Percentiles rank a stretch among this genome's conserved stretches.
phyloP scores from a whole-genome alignment of 1,140 invertebrate genomes.

The Diorhabda carinulata region DNA sequence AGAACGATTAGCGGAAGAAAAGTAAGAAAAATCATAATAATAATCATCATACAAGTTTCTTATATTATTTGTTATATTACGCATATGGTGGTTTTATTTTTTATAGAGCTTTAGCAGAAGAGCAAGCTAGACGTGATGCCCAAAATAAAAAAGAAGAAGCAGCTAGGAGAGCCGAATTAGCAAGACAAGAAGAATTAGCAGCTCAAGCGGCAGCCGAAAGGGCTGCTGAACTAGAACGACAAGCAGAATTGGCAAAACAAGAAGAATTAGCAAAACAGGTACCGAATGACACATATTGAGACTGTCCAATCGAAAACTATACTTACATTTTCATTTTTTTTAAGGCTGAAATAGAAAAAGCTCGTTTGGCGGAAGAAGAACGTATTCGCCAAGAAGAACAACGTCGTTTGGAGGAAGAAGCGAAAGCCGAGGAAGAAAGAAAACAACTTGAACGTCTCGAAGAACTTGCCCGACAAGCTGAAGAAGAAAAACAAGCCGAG shows the following conservation, averaged over 20 bases:
- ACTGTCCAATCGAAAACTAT: too few species aligned
- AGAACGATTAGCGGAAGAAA: conserved; percentile 58
- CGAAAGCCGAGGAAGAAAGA: conserved; percentile 51
- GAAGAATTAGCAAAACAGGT: conserved; percentile 44
- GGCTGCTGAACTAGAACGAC: conserved; percentile 48
- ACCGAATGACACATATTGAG: neutral
- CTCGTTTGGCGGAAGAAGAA: conserved; percentile 47
- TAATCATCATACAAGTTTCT: too few species aligned
- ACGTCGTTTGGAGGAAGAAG: conserved; percentile 52
- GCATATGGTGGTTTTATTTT: neutral
- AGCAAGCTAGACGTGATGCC: conserved; percentile 43
- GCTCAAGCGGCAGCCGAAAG: conserved; percentile 48
- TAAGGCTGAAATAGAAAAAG: conserved; percentile 48
- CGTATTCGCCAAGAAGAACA: conserved; percentile 51
- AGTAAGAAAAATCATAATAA: conserved; percentile 45
- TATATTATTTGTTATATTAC: too few species aligned
- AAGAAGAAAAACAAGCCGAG: conserved; percentile 53
- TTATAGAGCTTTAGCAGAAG: conserved; percentile 45
- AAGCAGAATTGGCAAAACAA: conserved; percentile 44
- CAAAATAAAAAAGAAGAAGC: conserved; percentile 42
- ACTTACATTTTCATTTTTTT: conserved; percentile 27
- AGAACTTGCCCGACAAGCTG: conserved; percentile 54
- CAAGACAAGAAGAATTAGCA: conserved; percentile 46
- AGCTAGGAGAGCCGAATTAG: conserved; percentile 43
- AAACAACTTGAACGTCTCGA: conserved; percentile 46